Evolutionary conservation across 1,140 invertebrate species (phyloP).

Genomic region (Drosophila sucinea): DNA sequence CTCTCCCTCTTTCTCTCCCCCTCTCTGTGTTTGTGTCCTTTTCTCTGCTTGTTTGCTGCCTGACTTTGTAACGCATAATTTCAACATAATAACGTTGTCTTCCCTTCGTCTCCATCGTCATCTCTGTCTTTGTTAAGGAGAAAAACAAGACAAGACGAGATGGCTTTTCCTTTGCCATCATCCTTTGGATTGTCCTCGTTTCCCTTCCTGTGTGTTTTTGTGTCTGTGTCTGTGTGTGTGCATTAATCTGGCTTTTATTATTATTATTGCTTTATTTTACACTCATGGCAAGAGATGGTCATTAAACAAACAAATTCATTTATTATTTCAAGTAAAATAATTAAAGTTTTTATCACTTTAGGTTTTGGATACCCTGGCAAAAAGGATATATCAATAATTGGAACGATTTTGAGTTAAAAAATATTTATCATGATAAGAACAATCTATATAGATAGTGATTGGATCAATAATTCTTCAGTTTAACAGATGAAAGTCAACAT

Average conservation of each 20-base stretch:
- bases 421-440: no score
- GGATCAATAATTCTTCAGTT: no score
- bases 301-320: constrained; percentile 5
- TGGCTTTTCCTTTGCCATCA: constrained; percentile 19
- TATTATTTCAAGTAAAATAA: constrained; percentile 6
- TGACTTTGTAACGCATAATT: constrained; percentile 65
- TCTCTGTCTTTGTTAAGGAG: constrained; percentile 16
- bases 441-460: no score
- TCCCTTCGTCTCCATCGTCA: constrained; percentile 14
- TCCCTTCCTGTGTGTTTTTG: constrained; percentile 1
- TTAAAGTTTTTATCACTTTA: constrained; percentile 10
- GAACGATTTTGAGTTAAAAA: neutral
- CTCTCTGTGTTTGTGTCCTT: constrained; percentile 35
- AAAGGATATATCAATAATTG: neutral
- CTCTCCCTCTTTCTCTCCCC: neutral
- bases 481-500: no score
- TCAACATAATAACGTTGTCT: constrained; percentile 57
- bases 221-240: constrained; percentile 3
- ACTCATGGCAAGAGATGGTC: neutral
- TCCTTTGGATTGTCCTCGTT: constrained; percentile 24
- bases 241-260: constrained; percentile 45
- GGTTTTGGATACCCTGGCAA: neutral
- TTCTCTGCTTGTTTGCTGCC: constrained; percentile 29
- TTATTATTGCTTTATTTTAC: constrained; percentile 13
- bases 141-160: neutral